These are phyloP conservation scores for Panthera tigris DNA, from an alignment of 2,113 vertebrate genomes.

Conservation along the genomic window DNA sequence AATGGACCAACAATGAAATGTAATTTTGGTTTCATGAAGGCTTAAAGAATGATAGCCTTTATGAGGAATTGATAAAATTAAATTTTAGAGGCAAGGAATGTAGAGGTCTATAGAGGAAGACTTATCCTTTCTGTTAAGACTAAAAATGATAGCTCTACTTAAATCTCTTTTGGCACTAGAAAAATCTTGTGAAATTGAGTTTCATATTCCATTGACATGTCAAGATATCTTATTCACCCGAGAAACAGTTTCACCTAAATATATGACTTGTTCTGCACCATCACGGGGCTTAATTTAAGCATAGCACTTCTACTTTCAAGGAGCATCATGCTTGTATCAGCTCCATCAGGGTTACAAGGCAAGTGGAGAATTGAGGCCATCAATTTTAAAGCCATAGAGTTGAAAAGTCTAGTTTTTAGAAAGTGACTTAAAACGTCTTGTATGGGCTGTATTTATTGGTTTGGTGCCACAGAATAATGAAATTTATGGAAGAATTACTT, in stretches of 20 bases:
- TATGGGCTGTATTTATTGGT: slow-evolving; percentile 25
- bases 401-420: slow-evolving; percentile 59
- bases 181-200: slow-evolving; percentile 73
- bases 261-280: slow-evolving; percentile 64
- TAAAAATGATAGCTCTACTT: slow-evolving; percentile 68
- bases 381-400: slow-evolving; percentile 67
- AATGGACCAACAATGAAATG: neutral
- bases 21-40: slow-evolving; percentile 41
- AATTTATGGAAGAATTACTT: slow-evolving; percentile 57
- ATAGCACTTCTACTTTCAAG: slow-evolving; percentile 49
- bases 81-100: slow-evolving; percentile 50
- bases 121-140: slow-evolving; percentile 47
- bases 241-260: slow-evolving; percentile 70
- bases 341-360: slow-evolving; percentile 60
- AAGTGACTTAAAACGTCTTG: slow-evolving; percentile 38
- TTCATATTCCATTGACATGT: slow-evolving; percentile 73
- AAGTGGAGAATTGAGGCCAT: slow-evolving; percentile 62
- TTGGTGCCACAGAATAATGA: slow-evolving; percentile 10
- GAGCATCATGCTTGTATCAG: slow-evolving; percentile 60
- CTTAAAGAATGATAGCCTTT: slow-evolving; percentile 24
- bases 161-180: slow-evolving; percentile 63
- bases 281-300: slow-evolving; percentile 65
- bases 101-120: slow-evolving; percentile 15
- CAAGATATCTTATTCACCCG: slow-evolving; percentile 72
- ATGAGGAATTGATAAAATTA: slow-evolving; percentile 62